phyloP scores from a whole-genome alignment of 2,888 invertebrate genomes.

The Oasisia sp. region DNA sequence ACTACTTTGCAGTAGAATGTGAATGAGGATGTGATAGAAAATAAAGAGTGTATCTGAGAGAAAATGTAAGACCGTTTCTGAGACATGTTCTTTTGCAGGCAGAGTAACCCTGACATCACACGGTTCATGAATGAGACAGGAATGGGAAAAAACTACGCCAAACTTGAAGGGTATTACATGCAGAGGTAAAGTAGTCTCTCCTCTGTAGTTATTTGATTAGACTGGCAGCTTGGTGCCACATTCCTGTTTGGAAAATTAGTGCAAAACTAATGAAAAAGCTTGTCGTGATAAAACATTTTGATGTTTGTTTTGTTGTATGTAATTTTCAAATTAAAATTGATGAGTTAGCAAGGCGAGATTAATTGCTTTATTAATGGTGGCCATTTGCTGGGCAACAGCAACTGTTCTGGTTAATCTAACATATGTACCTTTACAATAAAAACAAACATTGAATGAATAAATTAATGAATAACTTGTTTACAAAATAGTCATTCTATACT shows the following conservation, averaged over 20 bases:
- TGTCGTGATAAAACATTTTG: neutral
- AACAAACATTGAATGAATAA: neutral
- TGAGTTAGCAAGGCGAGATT: neutral
- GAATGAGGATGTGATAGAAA: too few species aligned
- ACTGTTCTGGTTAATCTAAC: neutral
- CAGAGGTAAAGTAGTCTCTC: conserved; percentile 59
- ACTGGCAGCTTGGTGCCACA: neutral
- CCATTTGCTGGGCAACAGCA: neutral
- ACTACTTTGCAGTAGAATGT: neutral
- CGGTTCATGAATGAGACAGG: conserved; percentile 62
- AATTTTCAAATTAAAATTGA: neutral
- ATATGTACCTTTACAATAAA: neutral
- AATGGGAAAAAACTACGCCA: conserved; percentile 69
- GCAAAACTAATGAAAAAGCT: neutral
- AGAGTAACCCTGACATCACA: conserved; percentile 59
- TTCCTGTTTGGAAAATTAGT: neutral
- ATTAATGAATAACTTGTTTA: too few species aligned
- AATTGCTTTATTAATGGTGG: neutral
- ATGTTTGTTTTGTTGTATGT: neutral
- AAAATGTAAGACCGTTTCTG: neutral
- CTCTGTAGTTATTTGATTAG: neutral
- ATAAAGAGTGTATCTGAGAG: too few species aligned
- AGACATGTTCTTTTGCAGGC: conserved; percentile 34
- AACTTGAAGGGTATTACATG: conserved; percentile 78
- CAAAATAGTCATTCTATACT: too few species aligned